A percentile compares a stretch with the other conserved stretches of the same genome.
phyloP scores from a whole-genome alignment of 1,140 invertebrate genomes.

The Calosoma granatense region DNA sequence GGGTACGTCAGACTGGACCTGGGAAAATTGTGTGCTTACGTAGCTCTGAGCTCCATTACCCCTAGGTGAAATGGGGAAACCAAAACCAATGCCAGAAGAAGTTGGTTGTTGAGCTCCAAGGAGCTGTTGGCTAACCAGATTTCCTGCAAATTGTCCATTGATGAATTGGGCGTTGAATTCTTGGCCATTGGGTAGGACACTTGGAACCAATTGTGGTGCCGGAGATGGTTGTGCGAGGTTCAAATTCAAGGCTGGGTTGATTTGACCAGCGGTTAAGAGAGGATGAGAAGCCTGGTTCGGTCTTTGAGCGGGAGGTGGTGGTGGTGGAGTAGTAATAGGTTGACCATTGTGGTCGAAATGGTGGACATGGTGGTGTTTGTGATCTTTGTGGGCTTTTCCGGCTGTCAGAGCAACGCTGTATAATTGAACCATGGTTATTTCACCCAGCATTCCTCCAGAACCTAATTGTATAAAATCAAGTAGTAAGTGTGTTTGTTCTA shows the following conservation, averaged over 20 bases:
- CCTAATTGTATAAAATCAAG: conserved; percentile 31
- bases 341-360: conserved; percentile 62
- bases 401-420: conserved; percentile 67
- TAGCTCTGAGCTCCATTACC: conserved; percentile 20
- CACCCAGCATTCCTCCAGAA: conserved; percentile 57
- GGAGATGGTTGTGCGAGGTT: conserved; percentile 38
- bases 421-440: conserved; percentile 67
- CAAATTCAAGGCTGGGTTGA: conserved; percentile 47
- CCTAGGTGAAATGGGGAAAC: conserved; percentile 19
- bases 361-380: conserved; percentile 73
- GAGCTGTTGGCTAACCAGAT: conserved; percentile 45
- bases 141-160: conserved; percentile 48
- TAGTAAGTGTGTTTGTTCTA: neutral
- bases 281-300: conserved; percentile 46
- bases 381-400: conserved; percentile 71
- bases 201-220: conserved; percentile 37
- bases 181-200: conserved; percentile 34
- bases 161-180: conserved; percentile 43
- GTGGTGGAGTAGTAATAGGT: conserved; percentile 49
- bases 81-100: conserved; percentile 21
- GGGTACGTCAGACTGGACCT: neutral
- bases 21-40: conserved; percentile 15
- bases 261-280: conserved; percentile 54
- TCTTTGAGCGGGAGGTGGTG: conserved; percentile 38
- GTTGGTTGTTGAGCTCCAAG: conserved; percentile 25